Evolutionary conservation across 2,797 vertebrate species (phyloP), one percentile per base, ranked within the genome.

Genomic region (Enteromius argenteus): DNA sequence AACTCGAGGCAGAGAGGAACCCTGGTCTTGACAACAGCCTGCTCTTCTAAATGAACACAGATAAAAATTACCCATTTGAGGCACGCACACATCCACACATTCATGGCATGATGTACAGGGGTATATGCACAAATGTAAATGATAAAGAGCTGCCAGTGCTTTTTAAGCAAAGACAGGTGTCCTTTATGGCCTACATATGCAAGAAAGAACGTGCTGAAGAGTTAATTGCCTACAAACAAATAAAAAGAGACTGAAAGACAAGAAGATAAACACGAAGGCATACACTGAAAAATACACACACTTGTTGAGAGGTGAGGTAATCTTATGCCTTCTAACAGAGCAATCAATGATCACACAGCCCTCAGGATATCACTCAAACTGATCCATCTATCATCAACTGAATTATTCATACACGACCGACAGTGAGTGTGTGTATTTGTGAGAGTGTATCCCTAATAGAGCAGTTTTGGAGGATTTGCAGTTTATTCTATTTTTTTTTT

Each of bases 1-100:
- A 94, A 95, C 93, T 90, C 90, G 92, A 95, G 92, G 91, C 90
- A 60, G 62, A 67, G 51, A 58, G 35, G 53, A 80, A 35, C 60
- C 67, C 64, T 69, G 51, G n/a, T 21, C 62, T 49, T 35, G n/a
- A 60, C 74, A 69, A 71, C 62, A 51, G 66, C 42, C 46, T 17
- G 53, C 19, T 72, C 17, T 13, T 49, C 72, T 62, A 83, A 85
- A 86, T 44, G 44, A 79, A 80, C 42, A n/a, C 44, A 68, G 62
- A 68, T 51, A 77, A 83, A 79, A 77, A 53, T 86, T 85, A 84
- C 84, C 86, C 21, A 56, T 88, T 35, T 69, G 46, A 80, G 17
- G 19, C 66, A 81, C 21, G 56, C 7, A 30, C 2, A 46, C 23
- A 79, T 10, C 9, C 39, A 66, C 39, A 66, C 13, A 7, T 13